A percentile compares a stretch with the other conserved stretches of the same genome.
These are phyloP conservation scores for Bedellia somnulentella DNA, from an alignment of 2,888 invertebrate genomes.

Conservation along the genomic window DNA sequence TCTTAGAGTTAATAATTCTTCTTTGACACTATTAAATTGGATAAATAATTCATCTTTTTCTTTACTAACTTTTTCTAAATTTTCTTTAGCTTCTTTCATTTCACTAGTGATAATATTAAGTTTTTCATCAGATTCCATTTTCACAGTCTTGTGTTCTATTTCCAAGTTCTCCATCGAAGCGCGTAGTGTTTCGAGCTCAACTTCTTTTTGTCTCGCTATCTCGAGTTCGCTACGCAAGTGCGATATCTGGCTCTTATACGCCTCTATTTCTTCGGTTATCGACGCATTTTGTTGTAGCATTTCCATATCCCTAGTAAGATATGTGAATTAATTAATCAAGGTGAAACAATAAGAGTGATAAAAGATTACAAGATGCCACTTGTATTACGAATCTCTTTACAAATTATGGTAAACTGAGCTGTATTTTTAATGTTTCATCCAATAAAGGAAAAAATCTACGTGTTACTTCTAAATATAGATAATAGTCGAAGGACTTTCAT, in stretches of 20 bases:
- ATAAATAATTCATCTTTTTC: conserved; percentile 33
- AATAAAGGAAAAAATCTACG: too few relatives aligned
- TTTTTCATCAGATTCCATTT: conserved; percentile 40
- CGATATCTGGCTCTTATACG: conserved; percentile 38
- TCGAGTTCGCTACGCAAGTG: conserved; percentile 41
- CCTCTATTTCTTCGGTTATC: conserved; percentile 46
- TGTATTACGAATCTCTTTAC: too few relatives aligned
- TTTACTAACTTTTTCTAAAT: conserved; percentile 24
- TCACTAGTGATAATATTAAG: conserved; percentile 28
- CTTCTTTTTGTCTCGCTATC: conserved; percentile 59
- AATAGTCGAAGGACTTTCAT: too few relatives aligned
- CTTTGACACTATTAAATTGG: conserved; percentile 33
- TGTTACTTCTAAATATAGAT: too few relatives aligned
- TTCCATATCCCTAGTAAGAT: conserved; percentile 34
- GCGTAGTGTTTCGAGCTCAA: conserved; percentile 41
- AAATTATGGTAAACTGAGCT: too few relatives aligned
- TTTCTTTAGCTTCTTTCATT: conserved; percentile 37
- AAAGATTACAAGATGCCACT: too few relatives aligned
- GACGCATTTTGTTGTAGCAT: conserved; percentile 48
- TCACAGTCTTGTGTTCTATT: conserved; percentile 43
- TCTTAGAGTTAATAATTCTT: conserved; percentile 30
- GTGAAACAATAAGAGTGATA: background rate
- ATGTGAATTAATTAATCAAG: conserved; percentile 5
- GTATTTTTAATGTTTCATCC: too few relatives aligned
- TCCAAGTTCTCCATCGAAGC: conserved; percentile 40